Percentiles rank a stretch among this genome's conserved stretches.
Conservation (phyloP, 2,888 invertebrate genomes). For the Nemapogon koenigi region DNA sequence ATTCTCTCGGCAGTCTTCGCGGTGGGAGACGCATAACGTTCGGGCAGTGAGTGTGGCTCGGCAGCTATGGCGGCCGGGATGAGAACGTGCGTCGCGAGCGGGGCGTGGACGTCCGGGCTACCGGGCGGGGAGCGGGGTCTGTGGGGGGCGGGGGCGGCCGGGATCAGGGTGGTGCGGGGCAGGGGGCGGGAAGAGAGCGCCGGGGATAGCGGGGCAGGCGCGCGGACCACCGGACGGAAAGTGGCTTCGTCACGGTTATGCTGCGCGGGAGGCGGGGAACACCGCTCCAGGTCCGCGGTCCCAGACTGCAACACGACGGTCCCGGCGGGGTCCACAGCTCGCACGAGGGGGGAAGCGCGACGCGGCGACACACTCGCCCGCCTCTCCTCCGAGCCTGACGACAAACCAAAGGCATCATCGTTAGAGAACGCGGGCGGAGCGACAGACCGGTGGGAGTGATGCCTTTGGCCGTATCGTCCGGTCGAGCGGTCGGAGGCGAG, state of each 20-base stretch:
- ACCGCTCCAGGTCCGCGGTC: slow-evolving; percentile 28
- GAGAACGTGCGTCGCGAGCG: slow-evolving; percentile 25
- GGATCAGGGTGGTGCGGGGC: slow-evolving; percentile 42
- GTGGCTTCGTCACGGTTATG: slow-evolving; percentile 70
- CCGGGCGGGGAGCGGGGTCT: slow-evolving; percentile 12
- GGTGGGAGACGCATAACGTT: neutral
- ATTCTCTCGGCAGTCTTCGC: neutral
- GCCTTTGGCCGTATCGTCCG: neutral
- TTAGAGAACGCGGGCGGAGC: slow-evolving; percentile 32
- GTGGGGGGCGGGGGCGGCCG: slow-evolving; percentile 27
- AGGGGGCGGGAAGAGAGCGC: slow-evolving; percentile 32
- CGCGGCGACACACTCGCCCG: slow-evolving; percentile 24
- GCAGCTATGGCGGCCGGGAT: slow-evolving; percentile 19
- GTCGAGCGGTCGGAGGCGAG: no score
- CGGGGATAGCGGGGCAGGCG: slow-evolving; percentile 41
- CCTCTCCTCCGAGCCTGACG: slow-evolving; percentile 63
- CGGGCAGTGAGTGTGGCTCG: no score
- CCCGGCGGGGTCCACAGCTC: slow-evolving; percentile 80
- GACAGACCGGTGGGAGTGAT: no score
- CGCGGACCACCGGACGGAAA: slow-evolving; percentile 71
- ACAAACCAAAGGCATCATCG: slow-evolving; percentile 85
- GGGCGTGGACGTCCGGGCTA: slow-evolving; percentile 1
- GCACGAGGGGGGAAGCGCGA: slow-evolving; percentile 51
- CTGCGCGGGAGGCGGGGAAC: slow-evolving; percentile 41
- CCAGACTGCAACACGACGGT: slow-evolving; percentile 68